These are phyloP conservation scores for Drosophila yakuba DNA, from an alignment of 1,140 invertebrate species.

Conservation along the genomic window DNA sequence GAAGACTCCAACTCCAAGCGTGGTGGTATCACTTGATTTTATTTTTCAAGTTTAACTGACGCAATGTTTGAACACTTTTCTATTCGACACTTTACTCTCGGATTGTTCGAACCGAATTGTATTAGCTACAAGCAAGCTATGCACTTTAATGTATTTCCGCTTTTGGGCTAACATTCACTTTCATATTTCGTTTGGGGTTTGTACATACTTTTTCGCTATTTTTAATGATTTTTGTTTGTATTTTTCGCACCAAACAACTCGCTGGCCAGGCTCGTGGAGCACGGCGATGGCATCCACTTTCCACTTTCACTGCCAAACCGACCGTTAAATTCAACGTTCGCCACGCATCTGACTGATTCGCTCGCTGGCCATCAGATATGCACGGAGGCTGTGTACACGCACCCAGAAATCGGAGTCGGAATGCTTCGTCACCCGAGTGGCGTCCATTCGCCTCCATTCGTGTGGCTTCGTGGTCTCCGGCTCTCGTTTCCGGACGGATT, in stretches of 20 bases:
- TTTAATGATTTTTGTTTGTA: conserved; percentile 9
- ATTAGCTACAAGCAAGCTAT: not conserved
- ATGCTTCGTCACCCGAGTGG: conserved; percentile 29
- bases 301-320: conserved; percentile 79
- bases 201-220: conserved; percentile 17
- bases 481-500: conserved; percentile 17
- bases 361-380: conserved; percentile 63
- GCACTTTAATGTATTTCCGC: not conserved
- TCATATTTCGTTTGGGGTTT: conserved; percentile 3
- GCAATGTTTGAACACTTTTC: conserved; percentile 10
- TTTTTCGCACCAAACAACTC: conserved; percentile 40
- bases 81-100: not conserved
- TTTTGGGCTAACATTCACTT: conserved; percentile 16
- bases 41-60: conserved; percentile 29
- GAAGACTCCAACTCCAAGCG: conserved; percentile 35
- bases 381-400: conserved; percentile 68
- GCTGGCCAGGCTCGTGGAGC: conserved; percentile 7
- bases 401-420: conserved; percentile 39
- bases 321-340: conserved; percentile 84
- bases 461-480: conserved; percentile 8
- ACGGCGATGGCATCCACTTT: conserved; percentile 32
- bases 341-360: conserved; percentile 82
- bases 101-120: conserved; percentile 7
- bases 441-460: conserved; percentile 32
- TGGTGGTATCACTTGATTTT: conserved; percentile 17